Evolutionary conservation across 2,113 vertebrate genomes (phyloP).

Genomic region (Triplophysa dalaica): DNA sequence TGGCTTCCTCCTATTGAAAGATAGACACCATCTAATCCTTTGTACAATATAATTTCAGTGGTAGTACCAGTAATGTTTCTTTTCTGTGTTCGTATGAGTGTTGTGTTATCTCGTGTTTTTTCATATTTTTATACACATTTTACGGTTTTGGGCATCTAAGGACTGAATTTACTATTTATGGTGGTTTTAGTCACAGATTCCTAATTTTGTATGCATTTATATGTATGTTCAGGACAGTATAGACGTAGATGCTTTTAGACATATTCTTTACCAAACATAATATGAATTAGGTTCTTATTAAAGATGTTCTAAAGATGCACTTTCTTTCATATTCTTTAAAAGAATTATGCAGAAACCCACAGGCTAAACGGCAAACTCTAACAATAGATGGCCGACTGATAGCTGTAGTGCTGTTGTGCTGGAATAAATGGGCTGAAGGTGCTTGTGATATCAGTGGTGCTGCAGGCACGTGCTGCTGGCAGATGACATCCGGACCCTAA

Average conservation of each 20-base stretch:
- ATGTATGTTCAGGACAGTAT: background rate
- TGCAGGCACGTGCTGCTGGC: background rate
- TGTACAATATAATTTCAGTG: no score
- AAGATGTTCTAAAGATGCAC: background rate
- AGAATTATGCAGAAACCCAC: background rate
- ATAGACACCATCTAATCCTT: no score
- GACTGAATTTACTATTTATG: no score
- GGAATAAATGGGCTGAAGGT: background rate
- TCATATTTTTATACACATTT: no score
- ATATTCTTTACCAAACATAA: background rate
- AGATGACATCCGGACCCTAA: background rate
- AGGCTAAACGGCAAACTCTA: conserved; percentile 1
- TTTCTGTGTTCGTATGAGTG: no score
- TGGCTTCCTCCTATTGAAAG: no score
- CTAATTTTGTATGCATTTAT: background rate
- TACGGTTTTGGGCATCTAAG: no score
- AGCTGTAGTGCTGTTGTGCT: background rate
- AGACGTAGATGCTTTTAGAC: background rate
- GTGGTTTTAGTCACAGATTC: no score
- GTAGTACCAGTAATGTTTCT: no score
- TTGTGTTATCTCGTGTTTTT: no score
- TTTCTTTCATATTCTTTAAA: background rate
- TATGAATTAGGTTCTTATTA: no score
- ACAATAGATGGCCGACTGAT: background rate
- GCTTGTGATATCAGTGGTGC: background rate